Evolutionary conservation across 2,797 vertebrate species (phyloP), one percentile per base, ranked within the genome.

Genomic region (Pelobates cultripes): DNA sequence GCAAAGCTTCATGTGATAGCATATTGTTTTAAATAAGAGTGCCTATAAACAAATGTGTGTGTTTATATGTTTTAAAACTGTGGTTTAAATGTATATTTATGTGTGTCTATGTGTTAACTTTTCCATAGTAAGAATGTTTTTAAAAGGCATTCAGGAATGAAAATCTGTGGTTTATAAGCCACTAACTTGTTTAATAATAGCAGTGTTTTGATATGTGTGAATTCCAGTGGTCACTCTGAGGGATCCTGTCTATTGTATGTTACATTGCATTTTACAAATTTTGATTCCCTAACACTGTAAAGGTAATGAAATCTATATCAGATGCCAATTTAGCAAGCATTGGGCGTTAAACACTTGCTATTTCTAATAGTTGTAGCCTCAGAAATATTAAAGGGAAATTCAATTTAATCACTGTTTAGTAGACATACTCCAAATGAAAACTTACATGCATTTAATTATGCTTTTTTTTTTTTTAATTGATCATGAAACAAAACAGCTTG

Each of bases 231-330:
- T 8, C 42, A 45, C 40, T 44, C 51, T 69, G 72, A 80, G 57
- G 44, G 15, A 76, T 76, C 41, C 60, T 60, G 69, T 28, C 44
- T 61, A 57, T 55, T 43, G 15, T 42, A 4, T 28, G 15, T 73
- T 74, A 28, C 55, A 7, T 75, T 75, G 51, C 43, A 44, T 44
- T 70, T 15, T 2, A 57, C 9, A 57, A 57, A 57, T 15, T 64
- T 10, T 51, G 5, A 6, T 77, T 28, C 13, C 42, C 4, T 43
- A 43, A 57, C 7, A 76, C 55, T 71, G 53, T 14, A 76, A 64
- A 76, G 71, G 79, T 75, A 70, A 80, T 61, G 73, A 44, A 51
- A 80, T 68, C 42, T 60, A 42, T 73, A 70, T 80, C 42, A 40
- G 61, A 67, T 73, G 70, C 66, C 71, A 28, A 28, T 28, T 28